Percentiles rank a stretch among this genome's conserved stretches.
These are phyloP conservation scores for Lottia scabra DNA, from an alignment of 2,888 invertebrate species.

Conservation along the genomic window DNA sequence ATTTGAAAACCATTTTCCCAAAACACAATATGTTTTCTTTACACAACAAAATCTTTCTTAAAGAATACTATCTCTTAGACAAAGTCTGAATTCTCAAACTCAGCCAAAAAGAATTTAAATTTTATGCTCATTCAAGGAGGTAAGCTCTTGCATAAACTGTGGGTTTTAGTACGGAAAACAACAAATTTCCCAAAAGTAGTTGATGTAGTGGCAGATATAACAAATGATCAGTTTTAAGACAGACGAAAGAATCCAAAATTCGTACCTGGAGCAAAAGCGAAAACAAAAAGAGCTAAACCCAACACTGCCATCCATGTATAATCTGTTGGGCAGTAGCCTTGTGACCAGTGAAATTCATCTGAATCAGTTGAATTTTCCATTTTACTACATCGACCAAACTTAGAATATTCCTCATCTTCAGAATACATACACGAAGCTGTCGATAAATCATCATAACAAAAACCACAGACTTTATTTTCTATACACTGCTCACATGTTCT, in stretches of 20 bases:
- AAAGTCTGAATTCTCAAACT: too few relatives aligned
- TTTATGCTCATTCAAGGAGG: too few relatives aligned
- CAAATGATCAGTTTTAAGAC: too few relatives aligned
- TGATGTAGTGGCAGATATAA: too few relatives aligned
- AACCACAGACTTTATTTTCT: conserved; percentile 68
- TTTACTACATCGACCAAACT: conserved; percentile 24
- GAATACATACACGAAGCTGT: conserved; percentile 61
- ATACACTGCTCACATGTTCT: conserved; percentile 51
- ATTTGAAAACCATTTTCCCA: too few relatives aligned
- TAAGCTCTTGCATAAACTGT: too few relatives aligned
- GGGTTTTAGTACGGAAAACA: too few relatives aligned
- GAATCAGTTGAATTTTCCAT: conserved; percentile 12
- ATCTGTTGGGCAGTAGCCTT: conserved; percentile 70
- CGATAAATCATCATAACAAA: conserved; percentile 63
- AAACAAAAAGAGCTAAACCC: conserved; percentile 70
- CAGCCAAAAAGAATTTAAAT: too few relatives aligned
- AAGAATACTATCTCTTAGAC: too few relatives aligned
- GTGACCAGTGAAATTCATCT: conserved; percentile 56
- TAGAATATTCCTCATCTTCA: conserved; percentile 11
- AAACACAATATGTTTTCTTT: too few relatives aligned
- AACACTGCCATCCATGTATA: conserved; percentile 69
- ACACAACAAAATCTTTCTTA: too few relatives aligned
- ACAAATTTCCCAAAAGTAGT: too few relatives aligned
- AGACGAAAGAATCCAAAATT: neutral
- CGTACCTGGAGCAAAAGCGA: conserved; percentile 70